Evolutionary conservation across 2,113 vertebrate species (phyloP).

Genomic region (Cololabis saira): DNA sequence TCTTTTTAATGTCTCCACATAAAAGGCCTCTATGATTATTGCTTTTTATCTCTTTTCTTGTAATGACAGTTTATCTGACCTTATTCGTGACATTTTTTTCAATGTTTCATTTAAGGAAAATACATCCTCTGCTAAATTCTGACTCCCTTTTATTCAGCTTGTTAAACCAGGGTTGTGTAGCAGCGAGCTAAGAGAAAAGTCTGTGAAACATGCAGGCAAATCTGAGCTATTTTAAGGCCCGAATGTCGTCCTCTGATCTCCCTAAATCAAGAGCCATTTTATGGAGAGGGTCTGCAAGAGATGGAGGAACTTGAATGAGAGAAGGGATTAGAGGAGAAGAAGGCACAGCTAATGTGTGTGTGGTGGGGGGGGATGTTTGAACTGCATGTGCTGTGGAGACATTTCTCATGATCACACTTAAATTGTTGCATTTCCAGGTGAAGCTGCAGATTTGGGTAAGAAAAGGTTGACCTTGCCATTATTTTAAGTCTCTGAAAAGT

Average conservation of each 20-base stretch:
- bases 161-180: slow-evolving; percentile 13
- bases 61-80: slow-evolving; percentile 14
- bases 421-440: not conserved
- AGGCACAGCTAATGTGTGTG: slow-evolving; percentile 19
- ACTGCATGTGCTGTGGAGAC: not conserved
- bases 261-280: slow-evolving; percentile 74
- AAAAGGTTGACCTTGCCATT: too few relatives aligned
- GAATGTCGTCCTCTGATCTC: slow-evolving; percentile 61
- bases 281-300: slow-evolving; percentile 54
- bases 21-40: not conserved
- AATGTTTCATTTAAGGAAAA: slow-evolving; percentile 15
- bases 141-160: not conserved
- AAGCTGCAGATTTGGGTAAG: not conserved
- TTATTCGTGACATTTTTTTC: slow-evolving; percentile 1
- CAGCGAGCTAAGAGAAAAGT: slow-evolving; percentile 17
- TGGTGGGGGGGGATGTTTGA: slow-evolving; percentile 16
- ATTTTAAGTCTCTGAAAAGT: not conserved
- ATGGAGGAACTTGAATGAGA: slow-evolving; percentile 48
- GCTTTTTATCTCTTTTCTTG: not conserved
- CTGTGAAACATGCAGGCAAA: slow-evolving; percentile 62
- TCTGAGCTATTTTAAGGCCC: slow-evolving; percentile 69
- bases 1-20: not conserved
- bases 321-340: slow-evolving; percentile 61
- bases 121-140: too few relatives aligned
- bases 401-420: not conserved